Evolutionary conservation across 1,140 invertebrate genomes (phyloP), one percentile per base, ranked within the genome.

Genomic region (Procambarus virginalis): DNA sequence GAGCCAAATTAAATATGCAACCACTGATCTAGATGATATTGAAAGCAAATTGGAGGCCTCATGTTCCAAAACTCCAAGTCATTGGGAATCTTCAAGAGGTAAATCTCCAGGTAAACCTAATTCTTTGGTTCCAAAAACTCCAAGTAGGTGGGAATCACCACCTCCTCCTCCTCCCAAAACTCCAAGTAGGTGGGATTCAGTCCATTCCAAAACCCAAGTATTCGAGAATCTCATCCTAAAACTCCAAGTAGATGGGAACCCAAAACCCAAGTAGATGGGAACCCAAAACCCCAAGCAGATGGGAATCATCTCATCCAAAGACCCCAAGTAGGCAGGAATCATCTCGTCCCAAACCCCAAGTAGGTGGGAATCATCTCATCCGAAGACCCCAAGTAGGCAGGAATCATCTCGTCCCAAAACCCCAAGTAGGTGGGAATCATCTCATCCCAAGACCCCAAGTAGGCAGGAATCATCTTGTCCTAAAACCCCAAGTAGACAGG

Each of bases 261-360:
- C 12, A 81, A 82, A 75, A 81, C 86, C 78, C 78, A 64, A 86
- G 84, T 34, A 78, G 75, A 12, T 88, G 86, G 86, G 79, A 88
- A 10, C n/a, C 86, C 34, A 86, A 78, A 78, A 86, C 84, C 10
- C 75, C 84, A 78, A 86, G 75, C 46, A 86, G 55, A 9, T 86
- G 84, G 84, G 84, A 86, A 17, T 55, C 86, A 34, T 81, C 77
- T 46, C 60, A 49, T n/a, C 86, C 78, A 17, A 88, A 82, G 51
- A 88, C 86, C 2, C 86, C 86, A 78, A 82, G 86, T 34, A 88
- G 86, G 17, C 82, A 79, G 86, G 86, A 88, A 58, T 82, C 86
- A 60, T 88, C 78, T 75, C 78, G 64, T 34, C 86, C 86, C 12
- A 88, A 82, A 81, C 86, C 12, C 86, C 86, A 64, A 88, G 78